Percentiles rank a stretch among this genome's conserved stretches.
These are phyloP conservation scores for Ectropis grisescens DNA, from an alignment of 1,140 invertebrate genomes.

Conservation along the genomic window DNA sequence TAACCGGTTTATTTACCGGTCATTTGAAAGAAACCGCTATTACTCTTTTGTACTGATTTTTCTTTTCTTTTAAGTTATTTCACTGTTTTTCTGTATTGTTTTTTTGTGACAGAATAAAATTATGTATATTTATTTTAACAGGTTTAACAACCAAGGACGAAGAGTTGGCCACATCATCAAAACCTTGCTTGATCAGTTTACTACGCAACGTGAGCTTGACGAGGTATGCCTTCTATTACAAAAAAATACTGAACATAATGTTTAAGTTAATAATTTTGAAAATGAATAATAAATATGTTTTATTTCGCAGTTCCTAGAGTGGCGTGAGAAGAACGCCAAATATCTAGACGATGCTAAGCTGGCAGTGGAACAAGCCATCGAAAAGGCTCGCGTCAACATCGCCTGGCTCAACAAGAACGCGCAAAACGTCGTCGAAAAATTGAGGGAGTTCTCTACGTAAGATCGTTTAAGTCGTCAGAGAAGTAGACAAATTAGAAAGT, in stretches of 20 bases:
- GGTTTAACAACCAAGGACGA: constrained; percentile 34
- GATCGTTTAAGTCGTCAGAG: too few species aligned
- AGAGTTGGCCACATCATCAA: constrained; percentile 36
- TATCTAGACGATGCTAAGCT: constrained; percentile 33
- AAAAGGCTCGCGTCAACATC: constrained; percentile 48
- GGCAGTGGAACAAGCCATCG: constrained; percentile 38
- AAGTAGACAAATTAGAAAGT: too few species aligned
- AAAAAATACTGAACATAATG: too few species aligned
- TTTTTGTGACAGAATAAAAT: too few species aligned
- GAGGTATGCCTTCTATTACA: constrained; percentile 40
- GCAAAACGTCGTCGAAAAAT: constrained; percentile 26
- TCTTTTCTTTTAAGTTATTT: too few species aligned
- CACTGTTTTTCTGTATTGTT: too few species aligned
- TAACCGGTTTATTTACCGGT: background rate
- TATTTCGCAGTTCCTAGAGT: constrained; percentile 34
- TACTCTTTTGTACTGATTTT: too few species aligned
- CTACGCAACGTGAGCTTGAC: constrained; percentile 41
- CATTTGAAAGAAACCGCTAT: background rate
- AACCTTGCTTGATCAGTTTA: constrained; percentile 41
- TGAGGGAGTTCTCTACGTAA: constrained; percentile 45
- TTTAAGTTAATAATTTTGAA: too few species aligned
- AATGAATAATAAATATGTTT: background rate
- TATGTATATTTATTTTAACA: too few species aligned
- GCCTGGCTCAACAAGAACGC: constrained; percentile 34
- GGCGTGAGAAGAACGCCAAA: constrained; percentile 33